These are phyloP conservation scores for Poecilia latipinna DNA, from an alignment of 2,113 vertebrate genomes.

Conservation along the genomic window DNA sequence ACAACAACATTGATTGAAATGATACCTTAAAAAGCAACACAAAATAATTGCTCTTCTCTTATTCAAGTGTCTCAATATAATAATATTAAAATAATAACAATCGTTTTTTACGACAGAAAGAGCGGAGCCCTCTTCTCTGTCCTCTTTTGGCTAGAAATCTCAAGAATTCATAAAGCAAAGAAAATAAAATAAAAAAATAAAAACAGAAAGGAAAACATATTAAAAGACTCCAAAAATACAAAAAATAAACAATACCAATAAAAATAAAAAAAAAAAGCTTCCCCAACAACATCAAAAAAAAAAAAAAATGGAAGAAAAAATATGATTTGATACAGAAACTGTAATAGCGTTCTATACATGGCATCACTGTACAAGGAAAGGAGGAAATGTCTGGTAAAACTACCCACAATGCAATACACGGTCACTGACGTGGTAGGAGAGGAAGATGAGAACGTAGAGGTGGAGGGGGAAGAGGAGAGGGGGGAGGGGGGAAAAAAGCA, in stretches of 20 bases:
- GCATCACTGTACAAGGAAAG: conserved; percentile 80
- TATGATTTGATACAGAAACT: conserved; percentile 70
- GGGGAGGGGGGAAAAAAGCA: conserved; percentile 12
- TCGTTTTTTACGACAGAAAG: conserved; percentile 66
- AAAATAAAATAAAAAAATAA: conserved; percentile 18
- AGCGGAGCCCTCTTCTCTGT: conserved; percentile 60
- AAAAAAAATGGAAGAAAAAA: conserved; percentile 40
- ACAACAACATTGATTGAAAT: conserved; percentile 75
- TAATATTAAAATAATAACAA: conserved; percentile 77
- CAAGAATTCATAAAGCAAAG: conserved; percentile 58
- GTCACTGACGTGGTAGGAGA: conserved; percentile 63
- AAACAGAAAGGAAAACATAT: conserved; percentile 42
- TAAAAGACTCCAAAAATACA: conserved; percentile 73
- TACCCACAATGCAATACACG: conserved; percentile 77
- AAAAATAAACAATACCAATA: conserved; percentile 72
- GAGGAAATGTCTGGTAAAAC: conserved; percentile 75
- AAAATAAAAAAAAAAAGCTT: conserved; percentile 62
- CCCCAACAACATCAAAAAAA: conserved; percentile 50
- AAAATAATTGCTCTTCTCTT: conserved; percentile 77
- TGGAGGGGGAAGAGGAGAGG: neutral
- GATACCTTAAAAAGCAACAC: conserved; percentile 74
- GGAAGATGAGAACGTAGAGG: conserved; percentile 27
- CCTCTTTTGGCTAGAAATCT: conserved; percentile 76
- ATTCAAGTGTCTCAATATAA: conserved; percentile 79
- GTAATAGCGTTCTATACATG: conserved; percentile 80